Percentiles rank a stretch among this genome's conserved stretches.
phyloP scores from a whole-genome alignment of 2,888 invertebrate genomes.

The Tenthredo amoena region DNA sequence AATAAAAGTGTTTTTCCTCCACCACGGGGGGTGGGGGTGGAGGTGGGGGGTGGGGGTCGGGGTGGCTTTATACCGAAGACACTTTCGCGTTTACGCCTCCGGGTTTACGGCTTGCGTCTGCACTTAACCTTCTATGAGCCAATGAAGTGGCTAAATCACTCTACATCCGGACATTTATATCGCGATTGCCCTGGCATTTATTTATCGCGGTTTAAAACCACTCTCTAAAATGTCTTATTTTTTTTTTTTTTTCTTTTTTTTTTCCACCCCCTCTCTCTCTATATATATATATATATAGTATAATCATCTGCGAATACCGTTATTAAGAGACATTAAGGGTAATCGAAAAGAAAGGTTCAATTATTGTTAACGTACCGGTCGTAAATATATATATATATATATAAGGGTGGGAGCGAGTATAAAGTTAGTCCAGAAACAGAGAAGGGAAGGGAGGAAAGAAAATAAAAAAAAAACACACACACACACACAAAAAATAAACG shows the following conservation, averaged over 20 bases:
- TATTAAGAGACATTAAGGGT: neutral
- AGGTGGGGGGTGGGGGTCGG: neutral
- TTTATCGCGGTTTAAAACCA: conserved; percentile 63
- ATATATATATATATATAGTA: neutral
- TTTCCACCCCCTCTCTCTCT: neutral
- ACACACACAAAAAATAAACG: too few relatives aligned
- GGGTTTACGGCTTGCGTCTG: conserved; percentile 66
- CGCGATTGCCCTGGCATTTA: conserved; percentile 71
- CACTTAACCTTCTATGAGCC: conserved; percentile 69
- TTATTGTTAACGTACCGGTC: neutral
- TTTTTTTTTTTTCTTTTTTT: neutral
- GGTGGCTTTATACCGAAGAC: conserved; percentile 55
- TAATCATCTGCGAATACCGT: neutral
- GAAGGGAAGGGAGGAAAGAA: too few relatives aligned
- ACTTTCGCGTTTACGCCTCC: conserved; percentile 62
- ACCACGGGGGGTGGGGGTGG: neutral
- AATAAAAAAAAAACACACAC: too few relatives aligned
- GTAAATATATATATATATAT: neutral
- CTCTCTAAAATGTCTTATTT: conserved; percentile 2
- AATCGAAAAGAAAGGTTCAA: neutral
- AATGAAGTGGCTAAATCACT: conserved; percentile 71
- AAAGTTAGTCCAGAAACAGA: neutral
- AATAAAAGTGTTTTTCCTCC: conserved; percentile 33
- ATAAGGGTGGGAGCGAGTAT: neutral
- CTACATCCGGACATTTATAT: conserved; percentile 70